Base-by-base conservation (phyloP, 92 coral and sea anemone genomes). In the Umimayanthus kanabou region DNA sequence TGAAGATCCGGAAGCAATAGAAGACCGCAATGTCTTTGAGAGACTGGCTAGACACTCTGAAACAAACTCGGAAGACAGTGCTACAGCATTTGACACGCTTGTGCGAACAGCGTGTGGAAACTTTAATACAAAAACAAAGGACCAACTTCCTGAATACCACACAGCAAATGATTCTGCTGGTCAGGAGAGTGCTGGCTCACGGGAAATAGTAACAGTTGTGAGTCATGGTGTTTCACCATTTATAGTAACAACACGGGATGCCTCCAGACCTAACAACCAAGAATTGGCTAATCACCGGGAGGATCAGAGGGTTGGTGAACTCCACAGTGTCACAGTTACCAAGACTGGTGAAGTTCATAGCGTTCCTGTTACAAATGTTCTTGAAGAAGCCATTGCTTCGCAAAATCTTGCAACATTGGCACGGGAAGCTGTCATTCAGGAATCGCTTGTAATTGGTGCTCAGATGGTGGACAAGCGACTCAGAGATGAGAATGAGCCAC, bases 71-170 rank as follows among this genome's bases (percentile, higher is more conserved):
- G 82, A 69, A 30, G 89, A 77, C 76, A 85, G 66, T 57, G 83
- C 16, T 55, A 90, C 91, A 85, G 97, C 96, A 16, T 73, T 95
- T 29, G 98, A 93, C 61, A 95, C 94, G 6, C 91, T 95, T 23
- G 98, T 95, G 0, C 98, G 91, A 42, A 95, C 98, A 45, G 98
- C 98, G 20, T 93, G 96, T 72, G 91, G 91, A 89, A 92, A 89
- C 75, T 90, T 91, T 45, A 82, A 87, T 2, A 84, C 89, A 23
- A 50, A 89, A 15, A 53, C 88, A 20, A 90, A 88, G 23, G 64
- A n/a, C 42, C 33, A 76, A 3, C 77, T 28, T 42, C 30, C 45
- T 18, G 65, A 57, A n/a, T 40, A 73, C 57, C 87, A 37, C 33
- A 53, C 71, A 22, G 87, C 49, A 23, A 53, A 69, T 20, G 87